Conservation (phyloP, 2,888 invertebrate genomes). For the Silvanus unidentatus region DNA sequence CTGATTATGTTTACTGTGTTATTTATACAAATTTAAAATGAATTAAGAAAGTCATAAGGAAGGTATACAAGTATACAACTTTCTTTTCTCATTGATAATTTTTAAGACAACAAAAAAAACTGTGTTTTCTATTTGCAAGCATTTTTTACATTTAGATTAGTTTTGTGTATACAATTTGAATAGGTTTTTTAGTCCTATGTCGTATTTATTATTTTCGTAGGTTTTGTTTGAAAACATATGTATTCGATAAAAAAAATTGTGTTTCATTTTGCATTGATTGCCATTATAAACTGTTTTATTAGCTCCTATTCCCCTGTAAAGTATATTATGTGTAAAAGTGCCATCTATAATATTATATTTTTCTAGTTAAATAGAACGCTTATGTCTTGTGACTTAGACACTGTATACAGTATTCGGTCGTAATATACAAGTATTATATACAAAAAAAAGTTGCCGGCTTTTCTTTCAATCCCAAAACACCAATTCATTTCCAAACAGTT, state of each 20-base stretch:
- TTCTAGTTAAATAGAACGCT: constrained; percentile 49
- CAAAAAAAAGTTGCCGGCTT: constrained; percentile 9
- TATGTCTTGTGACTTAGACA: constrained; percentile 48
- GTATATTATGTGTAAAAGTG: constrained; percentile 46
- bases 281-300: not conserved
- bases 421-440: constrained; percentile 46
- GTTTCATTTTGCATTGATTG: constrained; percentile 12
- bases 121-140: constrained; percentile 5
- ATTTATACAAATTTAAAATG: constrained; percentile 19
- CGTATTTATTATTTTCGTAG: constrained; percentile 5
- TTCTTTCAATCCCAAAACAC: not conserved
- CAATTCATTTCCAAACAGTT: not conserved
- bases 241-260: constrained; percentile 6
- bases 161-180: constrained; percentile 17
- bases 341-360: constrained; percentile 47
- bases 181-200: constrained; percentile 13
- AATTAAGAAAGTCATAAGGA: not conserved
- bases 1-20: constrained; percentile 23
- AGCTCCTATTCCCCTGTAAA: constrained; percentile 27
- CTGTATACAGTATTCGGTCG: constrained; percentile 48
- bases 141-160: constrained; percentile 12
- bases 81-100: not conserved
- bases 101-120: not conserved
- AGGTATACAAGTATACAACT: not conserved
- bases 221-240: too few relatives aligned